Evolutionary conservation across 37 sponge, comb jelly and placozoan genomes (phyloP), one percentile per base, ranked within the genome.

Genomic region (Chondrosia reniformis): DNA sequence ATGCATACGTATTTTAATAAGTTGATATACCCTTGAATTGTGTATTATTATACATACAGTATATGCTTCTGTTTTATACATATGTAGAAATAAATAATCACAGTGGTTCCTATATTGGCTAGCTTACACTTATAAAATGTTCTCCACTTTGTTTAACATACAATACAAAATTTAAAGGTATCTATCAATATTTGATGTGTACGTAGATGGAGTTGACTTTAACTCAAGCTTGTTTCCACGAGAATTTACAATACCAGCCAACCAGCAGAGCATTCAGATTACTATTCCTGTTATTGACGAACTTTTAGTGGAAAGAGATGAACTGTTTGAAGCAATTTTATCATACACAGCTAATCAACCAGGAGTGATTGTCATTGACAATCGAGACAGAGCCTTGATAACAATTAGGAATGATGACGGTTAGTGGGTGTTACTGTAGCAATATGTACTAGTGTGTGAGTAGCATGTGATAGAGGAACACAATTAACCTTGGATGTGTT

Each of bases 391-490:
- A 25, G 40, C 72, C 10, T 22, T 17, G 21, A 40, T 69, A 9
- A 40, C 40, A 36, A 69, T 69, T 25, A 5, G 12, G 72, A 69
- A 69, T 69, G 72, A 69, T 69, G 72, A 69, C 42, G 72, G 72
- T 69, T 9, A 5, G 72, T 69, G 3, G 39, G 72, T 41, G 52
- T n/a, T n/a, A n/a, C n/a, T n/a, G n/a, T n/a, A n/a, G n/a, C n/a
- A n/a, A n/a, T n/a, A n/a, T n/a, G n/a, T n/a, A n/a, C n/a, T n/a
- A n/a, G n/a, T n/a, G n/a, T n/a, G n/a, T n/a, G n/a, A n/a, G n/a
- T n/a, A n/a, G n/a, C n/a, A n/a, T n/a, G n/a, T n/a, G n/a, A n/a
- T n/a, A n/a, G n/a, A n/a, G n/a, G n/a, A n/a, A n/a, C n/a, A n/a
- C n/a, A n/a, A n/a, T n/a, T n/a, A n/a, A n/a, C n/a, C n/a, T n/a